Evolutionary conservation across 2,113 vertebrate species (phyloP), one percentile per base, ranked within the genome.

Genomic region (Sitta europaea): DNA sequence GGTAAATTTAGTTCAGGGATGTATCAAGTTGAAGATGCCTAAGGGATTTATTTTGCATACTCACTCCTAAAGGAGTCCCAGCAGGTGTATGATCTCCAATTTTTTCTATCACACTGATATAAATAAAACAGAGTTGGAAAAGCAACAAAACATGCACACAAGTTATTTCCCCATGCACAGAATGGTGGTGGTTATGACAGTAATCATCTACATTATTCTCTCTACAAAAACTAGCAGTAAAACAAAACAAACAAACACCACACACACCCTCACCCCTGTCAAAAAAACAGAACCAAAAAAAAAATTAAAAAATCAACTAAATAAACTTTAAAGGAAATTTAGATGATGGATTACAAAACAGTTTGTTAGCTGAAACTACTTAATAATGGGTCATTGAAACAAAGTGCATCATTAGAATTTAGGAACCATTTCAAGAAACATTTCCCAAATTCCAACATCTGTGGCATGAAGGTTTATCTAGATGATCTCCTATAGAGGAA

Each of bases 221-320:
- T 13, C 9, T 40, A 28, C 14, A 23, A 24, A 67, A 76, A 31
- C 57, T 6, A 57, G 3, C 4, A n/a, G 6, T n/a, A 70, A 61
- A 80, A n/a, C 5, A 53, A n/a, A n/a, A n/a, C n/a, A 71, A 57
- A 35, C 7, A 28, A 65, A 47, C 33, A 43, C 21, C 9, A 38
- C 11, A 61, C 4, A 38, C 4, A 7, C 4, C 7, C 10, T 31
- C 31, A 65, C 2, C 13, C 10, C 2, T 1, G 18, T 14, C 29
- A 33, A 51, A 76, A 73, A 57, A 3, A 2, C 3, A 23, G 19
- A 47, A n/a, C 6, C 2, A 28, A 42, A 48, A 3, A 43, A 31
- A 36, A 25, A 38, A 53, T n/a, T n/a, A n/a, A n/a, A 24, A 17
- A 14, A 2, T 2, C 12, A 19, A 4, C 3, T 9, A 79, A 53